These are phyloP conservation scores for Exaiptasia diaphana DNA, from an alignment of 64 coral and sea anemone genomes.

Conservation along the genomic window DNA sequence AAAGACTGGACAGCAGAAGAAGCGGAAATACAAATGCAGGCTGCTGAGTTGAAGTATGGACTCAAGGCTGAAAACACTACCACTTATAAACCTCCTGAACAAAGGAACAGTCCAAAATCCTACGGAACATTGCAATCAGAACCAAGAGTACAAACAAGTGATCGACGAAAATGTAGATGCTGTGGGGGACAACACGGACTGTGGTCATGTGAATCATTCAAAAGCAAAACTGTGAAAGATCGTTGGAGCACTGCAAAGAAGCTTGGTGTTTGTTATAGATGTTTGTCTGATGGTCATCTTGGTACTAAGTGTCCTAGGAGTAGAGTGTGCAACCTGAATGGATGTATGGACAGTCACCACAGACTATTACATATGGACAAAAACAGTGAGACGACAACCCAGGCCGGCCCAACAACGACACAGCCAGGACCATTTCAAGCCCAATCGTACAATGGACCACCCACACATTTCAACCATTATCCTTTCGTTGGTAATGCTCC, in stretches of 20 bases:
- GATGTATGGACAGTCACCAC: constrained; percentile 28
- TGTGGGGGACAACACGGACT: background rate
- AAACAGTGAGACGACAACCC: background rate
- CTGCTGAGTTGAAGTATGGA: constrained; percentile 17
- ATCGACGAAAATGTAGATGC: background rate
- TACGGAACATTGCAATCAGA: constrained; percentile 18
- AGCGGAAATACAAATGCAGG: constrained; percentile 40
- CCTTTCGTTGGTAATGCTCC: background rate
- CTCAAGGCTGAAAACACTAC: background rate
- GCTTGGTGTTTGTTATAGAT: constrained; percentile 56
- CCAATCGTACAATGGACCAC: background rate
- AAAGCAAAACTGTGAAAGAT: constrained; percentile 16
- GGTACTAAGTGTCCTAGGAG: constrained; percentile 24
- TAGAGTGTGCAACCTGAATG: background rate
- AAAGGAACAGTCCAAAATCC: background rate
- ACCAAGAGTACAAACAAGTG: background rate
- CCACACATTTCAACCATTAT: background rate
- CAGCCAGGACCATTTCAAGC: background rate
- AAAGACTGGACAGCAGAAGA: constrained; percentile 56
- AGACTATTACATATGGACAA: constrained; percentile 9
- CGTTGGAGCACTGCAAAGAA: constrained; percentile 61
- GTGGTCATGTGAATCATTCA: constrained; percentile 48
- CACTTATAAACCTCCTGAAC: background rate
- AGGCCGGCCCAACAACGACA: background rate
- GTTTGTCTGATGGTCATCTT: constrained; percentile 34